Evolutionary conservation across 2,888 invertebrate species (phyloP), one percentile per base, ranked within the genome.

Genomic region (Aleiodes testaceus): DNA sequence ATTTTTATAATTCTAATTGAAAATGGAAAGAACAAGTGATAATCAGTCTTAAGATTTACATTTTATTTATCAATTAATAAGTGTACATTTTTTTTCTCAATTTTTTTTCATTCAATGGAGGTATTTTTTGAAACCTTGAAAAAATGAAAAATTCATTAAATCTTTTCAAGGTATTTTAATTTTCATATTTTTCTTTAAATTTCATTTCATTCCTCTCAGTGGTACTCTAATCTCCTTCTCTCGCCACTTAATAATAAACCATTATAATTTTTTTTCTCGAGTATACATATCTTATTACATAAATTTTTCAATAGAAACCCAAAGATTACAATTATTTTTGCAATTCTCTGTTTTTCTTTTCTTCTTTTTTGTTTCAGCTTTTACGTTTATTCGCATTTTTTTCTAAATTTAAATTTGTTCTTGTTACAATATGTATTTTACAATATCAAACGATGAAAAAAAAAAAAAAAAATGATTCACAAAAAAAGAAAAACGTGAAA

Each of bases 21-120:
- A 20, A 3, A 45, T 7, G 12, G 20, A 16, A 69, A 5, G 47
- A 55, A 36, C 20, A 5, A 64, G 66, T 45, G 52, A 59, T 70
- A 69, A 71, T 83, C 85, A 87, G 86, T 87, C 86, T 87, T 85
- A 85, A 81, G 80, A 81, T 80, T 84, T 82, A 83, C 81, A 80
- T 85, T 63, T 86, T 85, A 85, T 87, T 86, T 42, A 36, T 83
- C 79, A 81, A 83, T 86, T 59, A 84, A 82, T 86, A 82, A 83
- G 83, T 82, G 83, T 81, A 86, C 83, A 85, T 79, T 80, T 78
- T 84, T 63, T 12, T 36, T 36, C 36, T 36, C 36, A 2, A 36
- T 36, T 36, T 36, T 26, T n/a, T n/a, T 36, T 36, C 36, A 44
- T 63, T 45, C 18, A 63, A 85, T 78, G 80, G 84, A 86, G 85